These are phyloP conservation scores for Psilopogon haemacephalus DNA, from an alignment of 2,113 vertebrate genomes.

Conservation along the genomic window DNA sequence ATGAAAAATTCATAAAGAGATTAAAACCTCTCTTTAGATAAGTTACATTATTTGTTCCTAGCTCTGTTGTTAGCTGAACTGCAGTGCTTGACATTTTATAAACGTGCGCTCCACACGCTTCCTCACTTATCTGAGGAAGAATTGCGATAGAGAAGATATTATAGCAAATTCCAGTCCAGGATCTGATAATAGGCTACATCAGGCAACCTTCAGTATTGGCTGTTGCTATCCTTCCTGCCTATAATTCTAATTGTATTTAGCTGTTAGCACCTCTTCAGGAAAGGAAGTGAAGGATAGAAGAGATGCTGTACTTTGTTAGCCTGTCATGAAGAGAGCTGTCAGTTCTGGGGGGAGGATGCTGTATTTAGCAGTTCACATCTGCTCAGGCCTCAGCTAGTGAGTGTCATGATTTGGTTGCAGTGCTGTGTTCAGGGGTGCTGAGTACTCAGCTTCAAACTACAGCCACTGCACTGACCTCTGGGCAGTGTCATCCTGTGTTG, in stretches of 20 bases:
- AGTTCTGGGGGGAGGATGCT: not conserved
- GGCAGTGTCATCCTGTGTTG: accelerated
- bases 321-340: not conserved
- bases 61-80: not conserved
- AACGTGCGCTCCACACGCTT: not conserved
- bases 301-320: not conserved
- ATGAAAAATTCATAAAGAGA: not conserved
- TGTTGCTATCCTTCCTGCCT: not conserved
- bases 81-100: not conserved
- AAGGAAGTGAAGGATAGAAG: not conserved
- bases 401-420: accelerated
- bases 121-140: not conserved
- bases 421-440: accelerated
- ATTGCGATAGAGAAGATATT: not conserved
- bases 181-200: not conserved
- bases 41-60: not conserved
- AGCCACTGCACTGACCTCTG: not conserved
- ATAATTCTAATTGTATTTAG: not conserved
- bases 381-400: not conserved
- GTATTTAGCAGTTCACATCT: not conserved
- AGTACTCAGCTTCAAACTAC: not conserved
- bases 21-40: not conserved
- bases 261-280: not conserved
- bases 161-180: not conserved
- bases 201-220: not conserved